Base-by-base conservation (phyloP, 2,113 vertebrate species). In the Bubo scandiacus region DNA sequence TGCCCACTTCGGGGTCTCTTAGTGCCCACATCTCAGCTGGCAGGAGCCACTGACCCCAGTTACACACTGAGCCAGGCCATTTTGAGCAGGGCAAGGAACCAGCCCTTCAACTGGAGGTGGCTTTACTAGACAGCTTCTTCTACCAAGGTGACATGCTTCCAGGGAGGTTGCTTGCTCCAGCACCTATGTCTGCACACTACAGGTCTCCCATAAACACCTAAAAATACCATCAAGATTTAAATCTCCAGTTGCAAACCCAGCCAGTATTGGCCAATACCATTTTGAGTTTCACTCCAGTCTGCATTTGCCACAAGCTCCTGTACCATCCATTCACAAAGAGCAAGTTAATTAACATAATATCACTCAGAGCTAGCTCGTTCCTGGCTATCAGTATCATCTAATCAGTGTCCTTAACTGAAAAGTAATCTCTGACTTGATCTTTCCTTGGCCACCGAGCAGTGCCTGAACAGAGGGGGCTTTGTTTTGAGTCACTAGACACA, bases 381-480 rank as follows among this genome's bases (percentile, higher is more conserved):
- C 51, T 72, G 66, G 65, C 86, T 95, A 94, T 96, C 86, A 82
- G 90, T 88, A 97, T 70, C 82, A 98, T 98, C 97, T 96, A 70
- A 57, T 94, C 96, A 91, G 75, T 57, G 72, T 68, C 88, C 91
- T 95, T 94, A 94, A 93, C 98, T 96, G 97, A 96, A 97, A 97
- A 94, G 70, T 90, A 96, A 96, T 94, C 96, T 97, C 95, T 88
- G 66, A 27, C 70, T 87, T 72, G 73, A 98, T 97, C 97, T 96
- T 90, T 65, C 74, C 49, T 89, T 98, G 97, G 97, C 95, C 88
- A 92, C 94, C 1, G 1, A 93, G 90, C 82, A 79, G 87, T 9
- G 42, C 62, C 81, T 82, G 58, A 95, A 95, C 93, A 98, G 95
- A 96, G 74, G 47, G 68, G 36, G 58, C 89, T 91, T 93, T 98